Evolutionary conservation across 2,797 vertebrate genomes (phyloP).

Genomic region (Sarcoramphus papa): DNA sequence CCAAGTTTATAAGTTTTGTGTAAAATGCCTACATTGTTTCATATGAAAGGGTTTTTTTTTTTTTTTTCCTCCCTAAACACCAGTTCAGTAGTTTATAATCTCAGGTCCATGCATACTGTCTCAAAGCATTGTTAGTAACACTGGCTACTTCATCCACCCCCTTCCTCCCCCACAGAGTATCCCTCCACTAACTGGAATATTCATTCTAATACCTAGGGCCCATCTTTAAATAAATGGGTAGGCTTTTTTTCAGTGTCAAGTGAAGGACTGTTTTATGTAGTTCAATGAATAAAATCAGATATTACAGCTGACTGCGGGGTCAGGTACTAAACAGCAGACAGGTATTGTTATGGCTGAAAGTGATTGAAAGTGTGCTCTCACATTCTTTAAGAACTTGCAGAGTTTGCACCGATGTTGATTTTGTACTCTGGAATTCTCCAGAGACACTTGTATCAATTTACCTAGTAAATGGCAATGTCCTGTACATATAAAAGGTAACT

Average conservation of each 20-base stretch:
- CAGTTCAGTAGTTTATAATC: not conserved
- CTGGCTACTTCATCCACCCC: not conserved
- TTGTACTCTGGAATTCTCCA: conserved; percentile 44
- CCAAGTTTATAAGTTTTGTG: not conserved
- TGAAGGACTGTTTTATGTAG: not conserved
- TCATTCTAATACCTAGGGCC: conserved; percentile 4
- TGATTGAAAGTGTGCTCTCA: not conserved
- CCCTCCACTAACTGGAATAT: not conserved
- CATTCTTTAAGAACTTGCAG: conserved; percentile 1
- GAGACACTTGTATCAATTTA: not conserved
- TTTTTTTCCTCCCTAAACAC: not conserved
- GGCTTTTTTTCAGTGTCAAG: conserved; percentile 9
- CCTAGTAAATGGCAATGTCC: conserved; percentile 23
- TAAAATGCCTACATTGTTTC: not conserved
- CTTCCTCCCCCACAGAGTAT: not conserved
- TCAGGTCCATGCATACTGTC: not conserved
- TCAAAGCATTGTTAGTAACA: not conserved
- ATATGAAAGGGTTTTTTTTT: not conserved
- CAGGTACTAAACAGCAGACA: not conserved
- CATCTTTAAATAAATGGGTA: conserved; percentile 2
- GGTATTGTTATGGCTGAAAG: not conserved
- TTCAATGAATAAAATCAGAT: not conserved
- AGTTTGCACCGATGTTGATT: conserved; percentile 2
- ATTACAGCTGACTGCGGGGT: not conserved
- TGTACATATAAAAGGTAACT: conserved; percentile 4